phyloP scores from a whole-genome alignment of 1,140 invertebrate species.

The Heliconius hermathena region DNA sequence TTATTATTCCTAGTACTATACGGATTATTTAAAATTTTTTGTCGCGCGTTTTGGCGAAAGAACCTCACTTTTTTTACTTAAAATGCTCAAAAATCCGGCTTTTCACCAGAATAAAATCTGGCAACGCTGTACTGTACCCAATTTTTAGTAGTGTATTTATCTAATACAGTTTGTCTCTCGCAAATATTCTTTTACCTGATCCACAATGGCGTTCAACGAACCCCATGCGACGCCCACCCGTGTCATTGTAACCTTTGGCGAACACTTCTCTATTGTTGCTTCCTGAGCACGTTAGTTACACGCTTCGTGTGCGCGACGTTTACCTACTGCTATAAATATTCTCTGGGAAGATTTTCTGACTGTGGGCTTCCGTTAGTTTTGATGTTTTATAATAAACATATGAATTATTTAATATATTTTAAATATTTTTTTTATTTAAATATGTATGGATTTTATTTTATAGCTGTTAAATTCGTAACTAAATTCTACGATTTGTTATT shows the following conservation, averaged over 20 bases:
- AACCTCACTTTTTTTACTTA: background rate
- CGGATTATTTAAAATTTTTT: no score
- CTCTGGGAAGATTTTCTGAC: conserved; percentile 29
- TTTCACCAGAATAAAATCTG: no score
- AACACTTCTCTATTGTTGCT: conserved; percentile 59
- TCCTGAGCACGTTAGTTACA: conserved; percentile 46
- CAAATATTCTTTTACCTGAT: conserved; percentile 50
- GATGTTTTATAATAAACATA: background rate
- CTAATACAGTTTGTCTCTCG: conserved; percentile 14
- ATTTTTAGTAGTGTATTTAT: background rate
- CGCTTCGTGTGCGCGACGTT: conserved; percentile 28
- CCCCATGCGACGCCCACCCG: conserved; percentile 67
- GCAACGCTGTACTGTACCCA: no score
- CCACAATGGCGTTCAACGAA: conserved; percentile 71
- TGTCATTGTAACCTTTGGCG: conserved; percentile 65
- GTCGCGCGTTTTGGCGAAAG: background rate
- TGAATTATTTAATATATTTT: background rate
- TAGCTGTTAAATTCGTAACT: no score
- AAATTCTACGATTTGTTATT: no score
- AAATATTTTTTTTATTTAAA: no score
- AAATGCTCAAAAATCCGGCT: no score
- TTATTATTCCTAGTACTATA: no score
- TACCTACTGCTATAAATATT: conserved; percentile 25
- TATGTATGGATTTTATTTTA: no score
- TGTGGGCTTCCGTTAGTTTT: conserved; percentile 12